Percentiles rank a stretch among this genome's conserved stretches.
These are phyloP conservation scores for Gambusia yucatana DNA, from an alignment of 2,797 vertebrate genomes.

Conservation along the genomic window DNA sequence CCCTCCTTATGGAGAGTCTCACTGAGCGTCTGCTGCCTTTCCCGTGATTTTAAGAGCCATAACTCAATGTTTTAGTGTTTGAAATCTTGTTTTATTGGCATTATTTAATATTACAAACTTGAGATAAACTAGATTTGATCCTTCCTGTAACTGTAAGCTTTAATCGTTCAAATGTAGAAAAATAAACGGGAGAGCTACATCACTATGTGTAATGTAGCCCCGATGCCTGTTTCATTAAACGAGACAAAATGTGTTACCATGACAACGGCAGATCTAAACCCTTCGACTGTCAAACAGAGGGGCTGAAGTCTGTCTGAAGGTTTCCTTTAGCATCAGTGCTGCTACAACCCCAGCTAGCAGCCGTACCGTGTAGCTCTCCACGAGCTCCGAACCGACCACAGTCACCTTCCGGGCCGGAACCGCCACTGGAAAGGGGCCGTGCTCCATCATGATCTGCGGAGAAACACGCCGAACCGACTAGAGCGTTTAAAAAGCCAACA, in stretches of 20 bases:
- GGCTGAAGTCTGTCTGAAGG: background rate
- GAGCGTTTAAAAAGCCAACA: background rate
- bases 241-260: background rate
- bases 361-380: constrained; percentile 91
- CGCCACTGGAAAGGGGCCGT: constrained; percentile 71
- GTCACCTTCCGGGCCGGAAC: constrained; percentile 82
- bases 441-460: constrained; percentile 67
- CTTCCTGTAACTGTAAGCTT: background rate
- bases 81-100: background rate
- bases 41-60: background rate
- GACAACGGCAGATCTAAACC: background rate
- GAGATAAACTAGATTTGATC: background rate
- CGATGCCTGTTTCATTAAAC: background rate
- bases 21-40: background rate
- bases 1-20: background rate
- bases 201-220: background rate
- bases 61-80: background rate
- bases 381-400: constrained; percentile 89
- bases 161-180: background rate
- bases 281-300: background rate
- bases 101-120: background rate
- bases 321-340: background rate
- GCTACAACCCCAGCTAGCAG: constrained; percentile 24
- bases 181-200: background rate
- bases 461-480: background rate